A percentile compares a stretch with the other conserved stretches of the same genome.
Conservation (phyloP, 1,140 invertebrate species). For the Papilio helenus region DNA sequence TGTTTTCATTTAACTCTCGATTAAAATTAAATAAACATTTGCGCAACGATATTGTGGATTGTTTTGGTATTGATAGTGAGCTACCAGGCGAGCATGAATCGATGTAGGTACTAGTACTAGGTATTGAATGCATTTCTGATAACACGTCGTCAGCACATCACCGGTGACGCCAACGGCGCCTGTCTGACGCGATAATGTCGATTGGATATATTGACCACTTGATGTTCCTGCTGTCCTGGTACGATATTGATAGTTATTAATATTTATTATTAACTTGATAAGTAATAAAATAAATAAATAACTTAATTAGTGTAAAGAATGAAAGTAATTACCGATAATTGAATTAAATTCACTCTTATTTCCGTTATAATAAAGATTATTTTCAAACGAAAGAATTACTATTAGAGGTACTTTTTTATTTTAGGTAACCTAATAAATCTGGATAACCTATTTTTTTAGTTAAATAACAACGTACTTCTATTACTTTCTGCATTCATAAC, state of each 20-base stretch:
- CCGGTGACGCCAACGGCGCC: slow-evolving; percentile 54
- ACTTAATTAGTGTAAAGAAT: too few species aligned
- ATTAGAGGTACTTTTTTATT: too few species aligned
- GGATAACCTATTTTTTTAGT: too few species aligned
- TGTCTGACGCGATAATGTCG: slow-evolving; percentile 39
- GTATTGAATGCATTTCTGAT: slow-evolving; percentile 46
- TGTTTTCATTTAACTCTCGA: too few species aligned
- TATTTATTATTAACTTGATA: neutral
- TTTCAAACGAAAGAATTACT: too few species aligned
- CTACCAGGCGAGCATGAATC: slow-evolving; percentile 56
- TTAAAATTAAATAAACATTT: too few species aligned
- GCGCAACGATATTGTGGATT: neutral
- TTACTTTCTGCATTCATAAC: neutral
- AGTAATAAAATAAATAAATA: neutral
- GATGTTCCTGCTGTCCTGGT: slow-evolving; percentile 46
- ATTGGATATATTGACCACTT: slow-evolving; percentile 36
- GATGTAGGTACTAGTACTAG: slow-evolving; percentile 37
- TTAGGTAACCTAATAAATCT: too few species aligned
- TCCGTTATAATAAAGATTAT: too few species aligned
- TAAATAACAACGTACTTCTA: too few species aligned
- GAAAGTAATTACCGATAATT: too few species aligned
- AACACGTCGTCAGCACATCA: slow-evolving; percentile 59
- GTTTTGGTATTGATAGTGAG: slow-evolving; percentile 22
- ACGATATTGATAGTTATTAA: slow-evolving; percentile 44
- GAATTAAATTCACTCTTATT: too few species aligned